phyloP scores from a whole-genome alignment of 2,113 vertebrate species.

The Geothlypis trichas region DNA sequence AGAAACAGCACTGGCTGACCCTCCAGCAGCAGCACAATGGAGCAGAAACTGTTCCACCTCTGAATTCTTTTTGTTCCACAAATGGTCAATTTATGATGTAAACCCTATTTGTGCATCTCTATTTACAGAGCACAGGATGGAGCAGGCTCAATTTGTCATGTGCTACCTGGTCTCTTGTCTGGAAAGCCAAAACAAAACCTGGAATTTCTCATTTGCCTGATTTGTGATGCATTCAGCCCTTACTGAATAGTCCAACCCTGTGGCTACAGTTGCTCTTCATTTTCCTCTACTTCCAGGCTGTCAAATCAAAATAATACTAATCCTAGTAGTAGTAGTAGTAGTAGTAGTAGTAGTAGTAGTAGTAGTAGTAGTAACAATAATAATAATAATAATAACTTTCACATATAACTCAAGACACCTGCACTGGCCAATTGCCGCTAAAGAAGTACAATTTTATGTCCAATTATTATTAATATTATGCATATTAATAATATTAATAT shows the following conservation, averaged over 20 bases:
- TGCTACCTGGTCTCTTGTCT: background rate
- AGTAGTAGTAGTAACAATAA: no score
- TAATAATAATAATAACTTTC: background rate
- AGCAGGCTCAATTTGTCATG: background rate
- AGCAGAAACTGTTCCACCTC: background rate
- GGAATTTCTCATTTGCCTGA: background rate
- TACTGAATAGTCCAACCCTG: background rate
- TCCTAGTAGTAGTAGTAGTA: background rate
- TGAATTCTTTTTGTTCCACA: background rate
- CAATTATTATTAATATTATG: background rate
- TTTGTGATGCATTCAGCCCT: background rate
- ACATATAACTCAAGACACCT: background rate
- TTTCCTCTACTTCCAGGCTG: background rate
- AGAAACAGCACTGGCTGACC: background rate
- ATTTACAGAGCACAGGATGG: accelerated
- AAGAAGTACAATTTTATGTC: background rate
- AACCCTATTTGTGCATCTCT: background rate
- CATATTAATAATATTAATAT: no score
- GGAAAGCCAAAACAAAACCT: background rate
- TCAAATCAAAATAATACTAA: background rate
- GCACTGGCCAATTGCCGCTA: background rate
- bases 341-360: background rate
- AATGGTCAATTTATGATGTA: background rate
- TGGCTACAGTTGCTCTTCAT: background rate
- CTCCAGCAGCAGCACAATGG: background rate